phyloP scores from a whole-genome alignment of 1,140 invertebrate genomes.

The Triops longicaudatus region DNA sequence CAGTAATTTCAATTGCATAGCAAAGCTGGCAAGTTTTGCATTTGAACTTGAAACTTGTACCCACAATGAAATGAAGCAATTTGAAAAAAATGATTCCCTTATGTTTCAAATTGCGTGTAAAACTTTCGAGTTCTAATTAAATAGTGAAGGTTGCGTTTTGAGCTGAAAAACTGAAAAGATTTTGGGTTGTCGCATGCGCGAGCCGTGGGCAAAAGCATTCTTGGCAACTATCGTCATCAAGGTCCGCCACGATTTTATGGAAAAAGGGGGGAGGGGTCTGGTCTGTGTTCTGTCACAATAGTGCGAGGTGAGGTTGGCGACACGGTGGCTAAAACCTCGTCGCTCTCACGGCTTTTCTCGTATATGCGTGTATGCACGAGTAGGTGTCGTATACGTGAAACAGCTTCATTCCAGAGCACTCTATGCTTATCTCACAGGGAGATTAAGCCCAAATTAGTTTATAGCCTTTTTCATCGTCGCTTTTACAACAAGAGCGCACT shows the following conservation, averaged over 20 bases:
- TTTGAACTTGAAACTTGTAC: no score
- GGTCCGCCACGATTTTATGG: not conserved
- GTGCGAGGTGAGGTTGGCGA: slow-evolving; percentile 9
- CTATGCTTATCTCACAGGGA: not conserved
- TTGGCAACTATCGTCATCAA: slow-evolving; percentile 2
- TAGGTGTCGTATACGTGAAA: not conserved
- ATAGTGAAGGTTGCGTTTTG: no score
- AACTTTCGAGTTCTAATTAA: no score
- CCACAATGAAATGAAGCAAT: no score
- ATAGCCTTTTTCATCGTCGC: not conserved
- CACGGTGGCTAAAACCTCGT: not conserved
- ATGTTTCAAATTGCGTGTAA: no score
- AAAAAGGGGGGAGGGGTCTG: not conserved
- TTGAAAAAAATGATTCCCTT: no score
- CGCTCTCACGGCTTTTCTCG: not conserved
- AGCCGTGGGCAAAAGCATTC: not conserved
- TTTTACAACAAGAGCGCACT: not conserved
- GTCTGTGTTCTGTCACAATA: not conserved
- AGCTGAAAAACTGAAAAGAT: not conserved
- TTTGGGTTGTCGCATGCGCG: not conserved
- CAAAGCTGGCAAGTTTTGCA: no score
- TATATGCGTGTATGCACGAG: not conserved
- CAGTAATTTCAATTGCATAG: no score
- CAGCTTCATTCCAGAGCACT: not conserved
- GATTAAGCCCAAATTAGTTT: not conserved